Percentiles rank a stretch among this genome's conserved stretches.
Conservation (phyloP, 2,113 vertebrate species). For the Thamnophis sirtalis region DNA sequence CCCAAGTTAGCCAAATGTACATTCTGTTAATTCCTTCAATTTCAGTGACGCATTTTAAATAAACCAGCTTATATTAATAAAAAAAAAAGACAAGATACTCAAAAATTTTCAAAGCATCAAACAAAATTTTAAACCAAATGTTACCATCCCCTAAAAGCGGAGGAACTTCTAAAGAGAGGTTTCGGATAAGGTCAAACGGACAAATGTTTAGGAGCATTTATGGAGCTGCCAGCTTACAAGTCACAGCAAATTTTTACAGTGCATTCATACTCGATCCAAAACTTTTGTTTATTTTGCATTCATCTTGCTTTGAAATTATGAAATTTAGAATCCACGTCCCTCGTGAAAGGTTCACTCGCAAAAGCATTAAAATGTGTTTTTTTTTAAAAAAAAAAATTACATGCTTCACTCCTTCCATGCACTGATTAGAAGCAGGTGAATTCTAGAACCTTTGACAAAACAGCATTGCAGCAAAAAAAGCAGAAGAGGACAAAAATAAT, state of each 20-base stretch:
- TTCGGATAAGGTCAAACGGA: background rate
- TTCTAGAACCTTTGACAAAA: background rate
- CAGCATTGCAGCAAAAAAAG: background rate
- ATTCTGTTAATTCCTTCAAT: background rate
- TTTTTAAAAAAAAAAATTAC: background rate
- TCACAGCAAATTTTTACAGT: background rate
- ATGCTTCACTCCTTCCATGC: background rate
- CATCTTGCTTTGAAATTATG: background rate
- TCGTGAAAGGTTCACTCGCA: constrained; percentile 2
- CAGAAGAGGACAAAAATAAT: background rate
- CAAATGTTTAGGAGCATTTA: background rate
- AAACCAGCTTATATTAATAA: background rate
- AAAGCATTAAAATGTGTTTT: background rate
- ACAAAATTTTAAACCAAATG: background rate
- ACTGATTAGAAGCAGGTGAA: background rate
- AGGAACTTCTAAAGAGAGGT: constrained; percentile 26
- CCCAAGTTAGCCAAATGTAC: constrained; percentile 9
- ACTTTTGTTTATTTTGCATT: background rate
- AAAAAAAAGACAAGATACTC: constrained; percentile 1
- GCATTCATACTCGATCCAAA: constrained; percentile 10
- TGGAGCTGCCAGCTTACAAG: constrained; percentile 19
- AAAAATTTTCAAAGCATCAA: background rate
- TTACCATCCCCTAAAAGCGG: background rate
- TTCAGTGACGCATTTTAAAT: constrained; percentile 17
- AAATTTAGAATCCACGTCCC: background rate